Conservation (phyloP, 2,797 vertebrate genomes). For the Diceros bicornis region DNA sequence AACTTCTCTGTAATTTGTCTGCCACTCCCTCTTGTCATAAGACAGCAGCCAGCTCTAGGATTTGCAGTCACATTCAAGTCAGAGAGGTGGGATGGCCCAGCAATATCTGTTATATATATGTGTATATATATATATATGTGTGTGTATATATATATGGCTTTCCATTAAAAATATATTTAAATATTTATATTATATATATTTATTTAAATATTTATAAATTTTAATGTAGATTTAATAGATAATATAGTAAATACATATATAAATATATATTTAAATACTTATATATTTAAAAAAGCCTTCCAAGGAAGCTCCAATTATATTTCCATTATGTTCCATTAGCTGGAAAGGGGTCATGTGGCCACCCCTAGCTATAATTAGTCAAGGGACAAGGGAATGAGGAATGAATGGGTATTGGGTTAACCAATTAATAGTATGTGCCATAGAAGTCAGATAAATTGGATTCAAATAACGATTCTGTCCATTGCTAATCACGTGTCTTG, state of each 20-base stretch:
- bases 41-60: not conserved
- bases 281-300: not conserved
- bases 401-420: not conserved
- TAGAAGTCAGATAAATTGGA: not conserved
- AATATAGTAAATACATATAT: not conserved
- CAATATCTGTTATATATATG: not conserved
- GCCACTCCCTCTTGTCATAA: not conserved
- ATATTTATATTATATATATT: not conserved
- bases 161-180: not conserved
- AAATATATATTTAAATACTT: not conserved
- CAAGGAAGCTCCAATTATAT: not conserved
- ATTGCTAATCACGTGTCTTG: not conserved
- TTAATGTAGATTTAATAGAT: not conserved
- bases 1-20: not conserved
- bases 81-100: not conserved
- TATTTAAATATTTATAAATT: constrained; percentile 13
- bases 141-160: not conserved
- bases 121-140: not conserved
- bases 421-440: not conserved
- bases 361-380: not conserved
- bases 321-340: not conserved
- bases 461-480: not conserved
- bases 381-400: not conserved
- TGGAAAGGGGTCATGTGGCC: not conserved
- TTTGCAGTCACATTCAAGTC: not conserved